Conservation (phyloP, 1,140 invertebrate genomes). For the Daktulosphaira vitifoliae region DNA sequence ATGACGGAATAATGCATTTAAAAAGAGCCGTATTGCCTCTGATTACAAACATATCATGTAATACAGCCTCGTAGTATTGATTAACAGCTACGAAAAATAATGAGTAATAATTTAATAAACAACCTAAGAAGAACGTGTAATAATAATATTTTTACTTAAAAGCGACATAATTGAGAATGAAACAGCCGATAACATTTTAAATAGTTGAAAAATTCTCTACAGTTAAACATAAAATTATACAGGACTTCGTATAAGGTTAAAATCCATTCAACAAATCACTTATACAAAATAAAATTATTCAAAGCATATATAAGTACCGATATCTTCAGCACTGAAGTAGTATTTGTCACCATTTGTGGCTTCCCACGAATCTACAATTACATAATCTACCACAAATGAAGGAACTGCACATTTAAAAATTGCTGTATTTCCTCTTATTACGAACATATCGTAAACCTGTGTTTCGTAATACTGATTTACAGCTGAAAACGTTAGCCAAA, state of each 20-base stretch:
- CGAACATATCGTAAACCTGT: constrained; percentile 83
- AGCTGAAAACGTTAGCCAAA: constrained; percentile 56
- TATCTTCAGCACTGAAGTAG: constrained; percentile 39
- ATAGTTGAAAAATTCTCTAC: too few species aligned
- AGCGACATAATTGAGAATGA: too few species aligned
- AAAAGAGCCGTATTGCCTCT: constrained; percentile 81
- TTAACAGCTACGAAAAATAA: constrained; percentile 68
- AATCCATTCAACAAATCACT: too few species aligned
- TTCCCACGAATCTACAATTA: constrained; percentile 72
- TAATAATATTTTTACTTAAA: too few species aligned
- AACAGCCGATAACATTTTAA: too few species aligned
- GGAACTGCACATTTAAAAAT: constrained; percentile 87
- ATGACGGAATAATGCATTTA: constrained; percentile 84
- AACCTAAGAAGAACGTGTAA: too few species aligned
- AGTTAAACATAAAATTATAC: too few species aligned
- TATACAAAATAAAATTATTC: too few species aligned
- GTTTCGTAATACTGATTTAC: constrained; percentile 84
- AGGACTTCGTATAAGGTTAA: too few species aligned
- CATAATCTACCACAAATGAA: constrained; percentile 73
- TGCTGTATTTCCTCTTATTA: constrained; percentile 78
- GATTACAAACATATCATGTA: constrained; percentile 84
- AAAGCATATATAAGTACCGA: constrained; percentile 15
- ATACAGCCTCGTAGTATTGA: constrained; percentile 81
- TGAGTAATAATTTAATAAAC: too few species aligned
- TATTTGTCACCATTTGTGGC: constrained; percentile 56